Conservation (phyloP, 2,888 invertebrate species). For the Anthophora plumipes region DNA sequence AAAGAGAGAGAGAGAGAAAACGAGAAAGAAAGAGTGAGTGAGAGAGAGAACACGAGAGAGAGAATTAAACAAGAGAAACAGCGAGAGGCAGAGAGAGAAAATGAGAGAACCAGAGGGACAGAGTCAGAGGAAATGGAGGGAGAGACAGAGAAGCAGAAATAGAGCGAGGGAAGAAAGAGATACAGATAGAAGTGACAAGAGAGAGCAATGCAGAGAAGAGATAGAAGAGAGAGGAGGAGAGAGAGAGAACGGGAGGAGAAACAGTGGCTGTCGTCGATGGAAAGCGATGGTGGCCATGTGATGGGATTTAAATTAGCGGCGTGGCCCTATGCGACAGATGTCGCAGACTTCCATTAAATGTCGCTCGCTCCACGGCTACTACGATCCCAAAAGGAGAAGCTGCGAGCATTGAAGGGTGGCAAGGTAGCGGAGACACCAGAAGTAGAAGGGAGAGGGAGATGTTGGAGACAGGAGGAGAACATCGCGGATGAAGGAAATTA, state of each 20-base stretch:
- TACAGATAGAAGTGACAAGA: neutral
- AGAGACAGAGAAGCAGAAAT: too few relatives aligned
- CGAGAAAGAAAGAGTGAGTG: too few relatives aligned
- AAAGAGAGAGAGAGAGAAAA: too few relatives aligned
- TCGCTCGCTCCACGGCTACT: conserved; percentile 73
- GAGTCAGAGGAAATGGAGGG: neutral
- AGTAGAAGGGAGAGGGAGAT: neutral
- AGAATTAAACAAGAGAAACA: too few relatives aligned
- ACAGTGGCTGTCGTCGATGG: conserved; percentile 35
- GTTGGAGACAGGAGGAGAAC: conserved; percentile 15
- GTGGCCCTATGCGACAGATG: conserved; percentile 78
- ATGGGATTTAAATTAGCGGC: conserved; percentile 83
- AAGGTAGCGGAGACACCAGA: neutral
- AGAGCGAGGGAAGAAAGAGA: neutral
- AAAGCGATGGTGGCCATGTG: conserved; percentile 71
- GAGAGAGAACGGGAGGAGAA: neutral
- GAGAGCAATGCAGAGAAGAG: neutral
- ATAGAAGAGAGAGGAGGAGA: neutral
- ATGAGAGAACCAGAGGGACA: neutral
- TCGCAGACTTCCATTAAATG: conserved; percentile 82
- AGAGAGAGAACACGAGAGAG: too few relatives aligned
- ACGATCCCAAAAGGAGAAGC: conserved; percentile 53
- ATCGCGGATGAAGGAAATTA: conserved; percentile 59
- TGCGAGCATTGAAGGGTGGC: conserved; percentile 19
- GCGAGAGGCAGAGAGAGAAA: neutral